These are phyloP conservation scores for Brotogeris chrysoptera DNA, from an alignment of 2,797 vertebrate genomes.

Conservation along the genomic window DNA sequence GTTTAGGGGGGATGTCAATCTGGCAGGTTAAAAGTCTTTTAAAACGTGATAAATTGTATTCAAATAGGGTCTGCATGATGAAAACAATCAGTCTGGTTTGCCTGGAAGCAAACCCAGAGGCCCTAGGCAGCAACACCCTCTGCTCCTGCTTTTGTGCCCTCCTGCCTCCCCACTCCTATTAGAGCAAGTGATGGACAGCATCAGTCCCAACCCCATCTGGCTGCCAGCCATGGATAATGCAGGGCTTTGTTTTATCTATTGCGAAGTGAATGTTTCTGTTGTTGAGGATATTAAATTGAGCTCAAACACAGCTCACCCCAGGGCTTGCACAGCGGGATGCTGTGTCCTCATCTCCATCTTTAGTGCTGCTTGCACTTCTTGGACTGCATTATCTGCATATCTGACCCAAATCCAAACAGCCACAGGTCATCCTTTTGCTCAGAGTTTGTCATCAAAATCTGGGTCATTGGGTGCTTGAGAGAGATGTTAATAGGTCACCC, in stretches of 20 bases:
- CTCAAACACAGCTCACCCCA: not conserved
- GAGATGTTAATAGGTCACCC: not conserved
- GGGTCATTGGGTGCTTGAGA: not conserved
- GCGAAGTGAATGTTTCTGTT: not conserved
- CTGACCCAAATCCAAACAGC: not conserved
- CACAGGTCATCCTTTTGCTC: not conserved
- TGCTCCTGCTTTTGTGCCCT: not conserved
- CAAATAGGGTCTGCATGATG: not conserved
- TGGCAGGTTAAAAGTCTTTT: not conserved
- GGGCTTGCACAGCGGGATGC: not conserved
- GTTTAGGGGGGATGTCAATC: not conserved
- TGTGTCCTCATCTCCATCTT: not conserved
- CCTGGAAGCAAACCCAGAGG: not conserved
- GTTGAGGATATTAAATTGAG: not conserved
- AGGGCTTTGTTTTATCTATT: not conserved
- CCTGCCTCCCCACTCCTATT: not conserved
- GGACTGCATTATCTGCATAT: fast-evolving
- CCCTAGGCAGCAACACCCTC: not conserved
- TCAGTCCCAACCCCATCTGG: not conserved
- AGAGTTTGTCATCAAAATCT: not conserved
- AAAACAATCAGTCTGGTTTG: not conserved
- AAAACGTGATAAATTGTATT: not conserved
- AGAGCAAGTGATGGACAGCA: not conserved
- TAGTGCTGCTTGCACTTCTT: not conserved
- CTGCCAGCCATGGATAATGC: not conserved